Conservation (phyloP, 2,888 invertebrate genomes). For the Antitype chi region DNA sequence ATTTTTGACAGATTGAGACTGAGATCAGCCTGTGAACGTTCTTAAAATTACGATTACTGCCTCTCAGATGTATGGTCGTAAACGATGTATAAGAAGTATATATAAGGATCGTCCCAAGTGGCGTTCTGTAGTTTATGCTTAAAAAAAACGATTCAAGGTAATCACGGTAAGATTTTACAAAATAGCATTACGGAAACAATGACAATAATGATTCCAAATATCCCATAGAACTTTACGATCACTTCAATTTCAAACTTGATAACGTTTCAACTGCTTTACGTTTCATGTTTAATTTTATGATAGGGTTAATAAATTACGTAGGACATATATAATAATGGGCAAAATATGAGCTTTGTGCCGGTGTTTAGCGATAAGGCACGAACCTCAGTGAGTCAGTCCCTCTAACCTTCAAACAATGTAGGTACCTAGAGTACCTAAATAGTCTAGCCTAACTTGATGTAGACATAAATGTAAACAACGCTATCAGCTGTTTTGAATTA, state of each 20-base stretch:
- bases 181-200: background rate
- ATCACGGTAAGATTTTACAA: no score
- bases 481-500: conserved; percentile 19
- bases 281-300: conserved; percentile 47
- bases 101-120: no score
- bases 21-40: no score
- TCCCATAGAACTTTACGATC: background rate
- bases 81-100: no score
- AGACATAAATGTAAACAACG: background rate
- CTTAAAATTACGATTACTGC: no score
- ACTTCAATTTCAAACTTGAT: background rate
- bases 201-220: background rate
- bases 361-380: conserved; percentile 76
- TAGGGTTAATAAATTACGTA: conserved; percentile 70
- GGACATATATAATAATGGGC: conserved; percentile 66
- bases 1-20: no score
- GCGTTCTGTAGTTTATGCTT: no score
- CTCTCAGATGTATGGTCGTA: no score
- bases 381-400: conserved; percentile 64
- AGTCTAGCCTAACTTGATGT: conserved; percentile 10
- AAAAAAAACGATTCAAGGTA: no score
- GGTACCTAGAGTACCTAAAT: conserved; percentile 6
- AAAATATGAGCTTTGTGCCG: conserved; percentile 72
- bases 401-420: conserved; percentile 55
- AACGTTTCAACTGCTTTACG: conserved; percentile 13